These are phyloP conservation scores for Alectura lathami DNA, from an alignment of 2,113 vertebrate genomes.

Conservation along the genomic window DNA sequence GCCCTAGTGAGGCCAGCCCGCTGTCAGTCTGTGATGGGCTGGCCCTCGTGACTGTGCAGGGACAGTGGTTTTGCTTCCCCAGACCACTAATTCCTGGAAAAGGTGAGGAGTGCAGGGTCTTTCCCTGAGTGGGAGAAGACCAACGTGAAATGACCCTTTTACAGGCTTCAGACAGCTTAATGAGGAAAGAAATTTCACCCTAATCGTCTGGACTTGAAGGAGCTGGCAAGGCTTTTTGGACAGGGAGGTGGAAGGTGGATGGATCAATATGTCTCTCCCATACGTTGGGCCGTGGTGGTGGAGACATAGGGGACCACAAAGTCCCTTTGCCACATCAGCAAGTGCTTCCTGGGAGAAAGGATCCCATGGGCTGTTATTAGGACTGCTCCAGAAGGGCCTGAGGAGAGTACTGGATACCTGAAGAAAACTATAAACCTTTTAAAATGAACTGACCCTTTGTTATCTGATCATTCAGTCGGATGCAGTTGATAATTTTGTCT, in stretches of 20 bases:
- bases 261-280: background rate
- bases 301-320: background rate
- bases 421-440: background rate
- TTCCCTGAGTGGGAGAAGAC: background rate
- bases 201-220: constrained; percentile 1
- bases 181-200: background rate
- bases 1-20: background rate
- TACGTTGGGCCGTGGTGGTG: background rate
- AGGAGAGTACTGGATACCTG: background rate
- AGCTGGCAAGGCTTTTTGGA: background rate
- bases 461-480: background rate
- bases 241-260: constrained; percentile 5
- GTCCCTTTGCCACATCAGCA: background rate
- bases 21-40: background rate
- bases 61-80: background rate
- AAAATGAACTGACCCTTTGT: constrained; percentile 41
- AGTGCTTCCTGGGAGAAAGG: background rate
- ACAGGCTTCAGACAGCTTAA: background rate
- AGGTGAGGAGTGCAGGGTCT: background rate
- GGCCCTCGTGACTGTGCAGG: background rate
- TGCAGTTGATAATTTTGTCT: background rate
- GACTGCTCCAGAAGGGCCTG: background rate
- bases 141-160: background rate
- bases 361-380: background rate
- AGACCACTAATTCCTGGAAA: background rate